phyloP scores from a whole-genome alignment of 1,140 invertebrate species.

The Drosophila pallidifrons region DNA sequence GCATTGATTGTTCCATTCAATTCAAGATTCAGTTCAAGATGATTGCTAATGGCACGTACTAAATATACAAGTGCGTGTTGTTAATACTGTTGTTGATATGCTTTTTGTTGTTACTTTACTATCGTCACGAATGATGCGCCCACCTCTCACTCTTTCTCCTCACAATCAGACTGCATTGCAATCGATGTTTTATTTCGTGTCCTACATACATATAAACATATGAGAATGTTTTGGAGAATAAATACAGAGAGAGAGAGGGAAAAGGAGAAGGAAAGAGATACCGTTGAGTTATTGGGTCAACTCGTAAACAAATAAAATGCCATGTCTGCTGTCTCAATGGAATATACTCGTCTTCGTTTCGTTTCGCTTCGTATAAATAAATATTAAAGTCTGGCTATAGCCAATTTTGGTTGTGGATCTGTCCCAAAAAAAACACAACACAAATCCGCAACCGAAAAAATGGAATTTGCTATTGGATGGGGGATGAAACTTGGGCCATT shows the following conservation, averaged over 20 bases:
- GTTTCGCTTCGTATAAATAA: constrained; percentile 56
- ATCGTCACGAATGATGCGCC: constrained; percentile 12
- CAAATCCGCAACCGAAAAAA: constrained; percentile 13
- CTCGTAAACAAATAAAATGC: constrained; percentile 69
- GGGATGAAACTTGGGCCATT: constrained; percentile 3
- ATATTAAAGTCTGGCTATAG: constrained; percentile 39
- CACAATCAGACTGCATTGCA: not conserved
- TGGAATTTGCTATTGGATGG: constrained; percentile 5
- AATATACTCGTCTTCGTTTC: constrained; percentile 12
- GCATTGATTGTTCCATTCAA: constrained; percentile 54
- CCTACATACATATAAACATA: constrained; percentile 30
- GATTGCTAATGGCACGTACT: constrained; percentile 45
- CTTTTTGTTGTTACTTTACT: not conserved
- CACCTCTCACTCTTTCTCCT: not conserved
- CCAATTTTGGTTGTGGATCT: constrained; percentile 35
- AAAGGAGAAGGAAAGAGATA: constrained; percentile 7
- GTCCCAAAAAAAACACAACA: not conserved
- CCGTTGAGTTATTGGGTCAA: constrained; percentile 67
- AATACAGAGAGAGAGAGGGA: constrained; percentile 8
- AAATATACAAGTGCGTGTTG: not conserved
- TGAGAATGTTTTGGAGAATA: constrained; percentile 5
- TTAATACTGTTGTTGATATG: not conserved
- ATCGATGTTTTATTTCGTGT: constrained; percentile 24
- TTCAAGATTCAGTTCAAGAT: constrained; percentile 73
- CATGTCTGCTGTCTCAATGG: constrained; percentile 58